Percentiles rank a stretch among this genome's conserved stretches.
These are phyloP conservation scores for Rhagoletis zephyria DNA, from an alignment of 1,140 invertebrate species.

Conservation along the genomic window DNA sequence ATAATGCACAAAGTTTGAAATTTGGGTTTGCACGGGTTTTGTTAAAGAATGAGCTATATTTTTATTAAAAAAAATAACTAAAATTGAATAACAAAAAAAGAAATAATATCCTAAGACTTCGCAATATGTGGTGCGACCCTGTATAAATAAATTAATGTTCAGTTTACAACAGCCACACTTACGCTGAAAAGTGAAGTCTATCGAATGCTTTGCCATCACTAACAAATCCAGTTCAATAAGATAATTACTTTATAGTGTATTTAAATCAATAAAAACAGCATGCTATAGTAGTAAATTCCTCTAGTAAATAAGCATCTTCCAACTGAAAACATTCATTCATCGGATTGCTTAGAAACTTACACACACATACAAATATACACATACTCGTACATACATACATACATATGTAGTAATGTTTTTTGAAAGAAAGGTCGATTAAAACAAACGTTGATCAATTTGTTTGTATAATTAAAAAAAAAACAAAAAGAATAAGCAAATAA, in stretches of 20 bases:
- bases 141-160: no score
- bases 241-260: background rate
- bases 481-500: conserved; percentile 8
- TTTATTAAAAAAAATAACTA: no score
- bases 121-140: no score
- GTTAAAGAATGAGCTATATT: no score
- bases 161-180: background rate
- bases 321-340: background rate
- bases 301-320: background rate
- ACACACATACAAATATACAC: background rate
- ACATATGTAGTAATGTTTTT: background rate
- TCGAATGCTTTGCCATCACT: background rate
- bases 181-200: background rate
- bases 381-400: background rate
- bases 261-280: conserved; percentile 23
- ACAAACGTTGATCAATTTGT: conserved; percentile 20
- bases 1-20: no score
- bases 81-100: no score
- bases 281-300: no score
- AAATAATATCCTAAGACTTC: no score
- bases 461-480: background rate
- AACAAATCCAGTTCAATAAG: conserved; percentile 27
- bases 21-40: no score
- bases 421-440: background rate
- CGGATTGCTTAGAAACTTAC: background rate